Base-by-base conservation (phyloP, 1,140 invertebrate species). In the Conus ventricosus region DNA sequence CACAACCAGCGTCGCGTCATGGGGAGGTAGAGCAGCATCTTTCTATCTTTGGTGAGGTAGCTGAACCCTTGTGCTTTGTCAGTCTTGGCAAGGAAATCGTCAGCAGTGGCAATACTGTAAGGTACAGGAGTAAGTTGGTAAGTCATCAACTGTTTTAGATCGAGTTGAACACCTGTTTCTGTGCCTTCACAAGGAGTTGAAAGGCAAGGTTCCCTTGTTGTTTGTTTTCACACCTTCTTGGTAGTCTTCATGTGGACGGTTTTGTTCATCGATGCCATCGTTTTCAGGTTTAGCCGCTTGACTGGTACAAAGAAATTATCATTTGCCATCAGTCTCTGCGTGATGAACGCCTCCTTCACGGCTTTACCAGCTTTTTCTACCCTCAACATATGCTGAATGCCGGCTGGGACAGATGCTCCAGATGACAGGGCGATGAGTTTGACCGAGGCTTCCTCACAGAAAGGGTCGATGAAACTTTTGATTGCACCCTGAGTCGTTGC, bases 401-500 rank as follows among this genome's bases (percentile, higher is more conserved):
- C 81, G 7, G 2, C 23, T n/a, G 85, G 60, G 11, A 82, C 86
- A 39, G 39, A 39, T 39, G 39, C 76, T 20, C 89, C 76, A 51
- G 89, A 90, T 76, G 83, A 90, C 7, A 91, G 54, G 53, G 84
- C 78, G 13, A 86, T 81, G 23, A 91, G 55, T 5, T 87, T 63
- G 20, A 63, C 39, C 53, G 55, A 87, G 27, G 82, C 87, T 20
- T 90, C 57, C 13, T 39, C 39, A 39, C 39, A 39, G 39, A 90
- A 90, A n/a, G 84, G 88, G 86, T 88, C 76, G 11, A 88, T 39
- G 55, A 89, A 91, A 25, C 87, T 87, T 75, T 76, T 25, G 2
- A 92, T 80, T 20, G 89, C 89, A 23, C 88, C 87, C 67, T n/a
- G 84, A n/a, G 23, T 90, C 90, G 25, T 17, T 27, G 23, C 88